Base-by-base conservation (phyloP, 2,888 invertebrate species). In the Allolobophora icterica region DNA sequence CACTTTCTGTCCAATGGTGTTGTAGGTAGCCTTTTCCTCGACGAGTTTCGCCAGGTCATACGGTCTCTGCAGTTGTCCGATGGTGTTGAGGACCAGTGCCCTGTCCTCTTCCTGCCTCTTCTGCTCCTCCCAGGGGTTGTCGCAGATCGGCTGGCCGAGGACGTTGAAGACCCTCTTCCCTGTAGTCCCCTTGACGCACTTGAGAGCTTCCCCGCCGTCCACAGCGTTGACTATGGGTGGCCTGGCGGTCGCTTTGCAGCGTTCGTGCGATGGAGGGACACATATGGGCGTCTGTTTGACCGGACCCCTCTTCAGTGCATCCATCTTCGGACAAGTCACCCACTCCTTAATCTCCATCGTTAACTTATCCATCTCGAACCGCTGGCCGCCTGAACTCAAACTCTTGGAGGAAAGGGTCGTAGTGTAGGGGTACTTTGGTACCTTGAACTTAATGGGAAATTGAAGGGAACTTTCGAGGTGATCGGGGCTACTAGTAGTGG, bases 101-200 rank as follows among this genome's bases (percentile, higher is more conserved):
- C 34, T 33, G 35, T 87, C 87, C 35, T 87, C 87, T 17, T 35
- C 35, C 38, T 87, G 21, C 71, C n/a, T n/a, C 34, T 33, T 24
- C 34, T 87, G 30, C 87, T 21, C 5, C 38, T 30, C 13, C 87
- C 87, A 87, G 0, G 87, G 35, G 15, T 87, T 33, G 87, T 87
- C 87, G 38, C 87, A 87, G 87, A 87, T 87, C 87, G 87, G 87
- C 87, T 87, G 87, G 17, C 87, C 87, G 4, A 87, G 87, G 35
- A 87, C 38, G 38, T 87, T 87, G 87, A 87, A 87, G 35, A 24
- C 87, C 87, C n/a, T 34, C 34, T 87, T 87, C 21, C 4, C 38
- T 24, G 34, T 87, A 4, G 87, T 87, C 13, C 33, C 35, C 34
- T 87, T 87, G 87, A 38, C 35, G 38, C 87, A 87, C 87, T 87